phyloP scores from a whole-genome alignment of 2,888 invertebrate species.

The Rosalia funebris region DNA sequence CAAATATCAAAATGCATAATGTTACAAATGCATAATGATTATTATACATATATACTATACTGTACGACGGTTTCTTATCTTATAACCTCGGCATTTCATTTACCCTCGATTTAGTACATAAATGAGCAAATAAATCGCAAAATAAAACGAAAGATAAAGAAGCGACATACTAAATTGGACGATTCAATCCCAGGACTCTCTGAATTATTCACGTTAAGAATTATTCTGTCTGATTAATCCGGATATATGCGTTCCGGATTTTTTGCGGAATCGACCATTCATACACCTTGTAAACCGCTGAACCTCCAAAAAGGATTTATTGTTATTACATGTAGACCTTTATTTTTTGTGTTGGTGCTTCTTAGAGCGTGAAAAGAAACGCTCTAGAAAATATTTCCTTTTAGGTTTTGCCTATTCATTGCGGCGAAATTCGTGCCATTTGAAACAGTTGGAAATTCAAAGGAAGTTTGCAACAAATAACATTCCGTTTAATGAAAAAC shows the following conservation, averaged over 20 bases:
- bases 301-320: constrained; percentile 16
- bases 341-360: constrained; percentile 10
- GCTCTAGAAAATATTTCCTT: constrained; percentile 22
- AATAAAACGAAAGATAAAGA: too few relatives aligned
- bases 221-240: constrained; percentile 6
- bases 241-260: constrained; percentile 17
- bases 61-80: too few relatives aligned
- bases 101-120: too few relatives aligned
- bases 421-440: constrained; percentile 8
- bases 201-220: constrained; percentile 16
- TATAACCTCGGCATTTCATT: too few relatives aligned
- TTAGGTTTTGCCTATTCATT: constrained; percentile 18
- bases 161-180: too few relatives aligned
- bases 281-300: constrained; percentile 18
- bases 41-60: too few relatives aligned
- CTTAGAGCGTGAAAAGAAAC: constrained; percentile 16
- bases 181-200: too few relatives aligned
- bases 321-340: constrained; percentile 15
- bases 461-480: not conserved
- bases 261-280: constrained; percentile 9
- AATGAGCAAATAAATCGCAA: too few relatives aligned
- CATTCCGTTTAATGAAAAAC: too few relatives aligned
- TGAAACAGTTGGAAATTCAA: not conserved
- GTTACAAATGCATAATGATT: too few relatives aligned
- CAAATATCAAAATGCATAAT: too few relatives aligned